Conservation (phyloP, 2,797 vertebrate genomes). For the Siniperca scherzeri region DNA sequence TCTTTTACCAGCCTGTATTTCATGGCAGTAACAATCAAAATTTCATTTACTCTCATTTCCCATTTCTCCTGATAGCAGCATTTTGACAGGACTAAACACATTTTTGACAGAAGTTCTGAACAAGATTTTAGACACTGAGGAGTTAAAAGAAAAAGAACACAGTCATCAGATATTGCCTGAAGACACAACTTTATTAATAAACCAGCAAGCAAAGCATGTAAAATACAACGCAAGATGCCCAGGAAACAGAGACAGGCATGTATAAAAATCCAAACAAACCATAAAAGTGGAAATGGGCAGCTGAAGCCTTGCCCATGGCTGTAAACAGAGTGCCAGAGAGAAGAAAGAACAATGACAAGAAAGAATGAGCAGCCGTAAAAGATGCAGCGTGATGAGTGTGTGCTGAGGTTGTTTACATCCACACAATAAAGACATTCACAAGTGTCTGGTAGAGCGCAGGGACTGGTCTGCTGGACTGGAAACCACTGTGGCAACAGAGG, state of each 20-base stretch:
- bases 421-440: conserved; percentile 76
- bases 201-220: conserved; percentile 78
- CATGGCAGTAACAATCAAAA: not conserved
- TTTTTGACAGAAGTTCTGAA: not conserved
- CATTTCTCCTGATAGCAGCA: not conserved
- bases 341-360: conserved; percentile 38
- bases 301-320: conserved; percentile 52
- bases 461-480: conserved; percentile 32
- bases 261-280: conserved; percentile 66
- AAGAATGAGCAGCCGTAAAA: conserved; percentile 34
- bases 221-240: conserved; percentile 53
- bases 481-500: conserved; percentile 28
- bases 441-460: conserved; percentile 60
- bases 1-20: not conserved
- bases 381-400: conserved; percentile 38
- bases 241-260: conserved; percentile 54
- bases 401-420: conserved; percentile 58
- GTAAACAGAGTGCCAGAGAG: conserved; percentile 63
- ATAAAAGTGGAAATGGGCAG: conserved; percentile 36
- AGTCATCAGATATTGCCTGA: conserved; percentile 51
- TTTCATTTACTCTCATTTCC: not conserved
- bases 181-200: conserved; percentile 84
- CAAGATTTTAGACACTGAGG: not conserved
- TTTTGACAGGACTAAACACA: not conserved
- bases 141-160: conserved; percentile 18